Base-by-base conservation (phyloP, 2,888 invertebrate species). In the Drosophila melanosoma region DNA sequence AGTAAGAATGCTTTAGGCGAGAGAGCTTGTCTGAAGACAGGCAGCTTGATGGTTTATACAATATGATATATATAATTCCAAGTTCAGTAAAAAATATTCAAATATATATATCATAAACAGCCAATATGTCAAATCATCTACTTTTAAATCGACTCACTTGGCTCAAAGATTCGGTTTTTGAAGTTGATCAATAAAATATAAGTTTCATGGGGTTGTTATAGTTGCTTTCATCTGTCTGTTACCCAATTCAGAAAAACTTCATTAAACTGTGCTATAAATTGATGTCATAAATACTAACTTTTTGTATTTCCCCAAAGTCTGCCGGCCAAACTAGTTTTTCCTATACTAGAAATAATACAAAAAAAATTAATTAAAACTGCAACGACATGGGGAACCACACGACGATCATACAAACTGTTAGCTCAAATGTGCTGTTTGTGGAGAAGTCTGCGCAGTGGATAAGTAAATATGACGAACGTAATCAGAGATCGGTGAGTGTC, bases 401-500 rank as follows among this genome's bases (percentile, higher is more conserved):
- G 3, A 29, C 29, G 29, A 29, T 3, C 20, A 45, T 12, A 45
- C 7, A 12, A 3, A 20, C 20, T 7, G 20, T 45, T 20, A 45
- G 40, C 10, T 10, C 3, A 45, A 45, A 7, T 23, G 15, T 15
- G 45, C 15, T 45, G 23, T 23, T 45, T 20, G 45, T 15, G 15
- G 45, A 20, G 45, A 15, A 15, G 45, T 15, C 45, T 45, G 45
- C 45, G n/a, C 3, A 36, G 3, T 51, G 52, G 61, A 53, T 75
- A 51, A 64, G 48, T 57, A 17, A 45, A 15, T 23, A 15, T 20
- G 20, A 15, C 5, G 35, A 15, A 56, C 53, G 79, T 68, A 78
- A 79, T 79, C 63, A 26, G 26, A 38, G 56, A 38, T 35, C 17
- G 40, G 49, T 45, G 66, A 49, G 72, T 76, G 79, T 79, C 80